phyloP scores from a whole-genome alignment of 2,888 invertebrate genomes.

The Cremastinae sp. region DNA sequence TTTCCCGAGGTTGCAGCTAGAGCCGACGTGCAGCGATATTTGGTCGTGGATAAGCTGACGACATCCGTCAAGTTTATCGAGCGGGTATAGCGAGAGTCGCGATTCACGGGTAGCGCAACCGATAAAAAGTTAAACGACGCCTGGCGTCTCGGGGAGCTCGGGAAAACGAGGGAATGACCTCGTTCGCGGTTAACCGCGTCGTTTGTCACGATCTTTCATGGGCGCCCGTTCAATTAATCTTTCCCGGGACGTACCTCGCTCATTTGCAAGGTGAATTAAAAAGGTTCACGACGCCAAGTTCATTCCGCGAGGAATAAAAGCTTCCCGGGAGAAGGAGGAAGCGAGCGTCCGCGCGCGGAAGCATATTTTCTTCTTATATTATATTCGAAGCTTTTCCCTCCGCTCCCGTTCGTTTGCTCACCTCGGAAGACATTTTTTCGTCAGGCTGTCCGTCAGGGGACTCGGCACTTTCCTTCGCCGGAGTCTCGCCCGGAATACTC shows the following conservation, averaged over 20 bases:
- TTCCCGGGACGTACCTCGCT: neutral
- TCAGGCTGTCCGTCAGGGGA: neutral
- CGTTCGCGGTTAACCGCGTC: conserved; percentile 31
- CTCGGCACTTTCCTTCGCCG: conserved; percentile 17
- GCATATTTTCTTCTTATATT: neutral
- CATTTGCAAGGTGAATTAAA: neutral
- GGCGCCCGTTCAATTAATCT: conserved; percentile 1
- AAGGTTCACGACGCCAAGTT: neutral
- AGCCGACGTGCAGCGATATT: conserved; percentile 21
- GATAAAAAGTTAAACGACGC: conserved; percentile 51
- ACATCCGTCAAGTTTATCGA: conserved; percentile 50
- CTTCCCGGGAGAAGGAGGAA: too few relatives aligned
- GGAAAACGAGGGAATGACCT: conserved; percentile 22
- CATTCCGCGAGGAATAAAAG: neutral
- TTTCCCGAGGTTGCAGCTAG: too few relatives aligned
- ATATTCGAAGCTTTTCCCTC: conserved; percentile 27
- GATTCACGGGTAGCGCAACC: conserved; percentile 26
- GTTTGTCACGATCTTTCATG: conserved; percentile 29
- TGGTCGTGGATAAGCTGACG: conserved; percentile 47
- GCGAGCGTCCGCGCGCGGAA: too few relatives aligned
- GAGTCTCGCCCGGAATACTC: neutral
- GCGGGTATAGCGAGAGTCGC: conserved; percentile 12
- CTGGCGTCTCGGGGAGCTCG: conserved; percentile 9
- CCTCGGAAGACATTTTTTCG: neutral
- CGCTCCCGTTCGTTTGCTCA: neutral